Percentiles rank a stretch among this genome's conserved stretches.
phyloP scores from a whole-genome alignment of 64 coral and sea anemone genomes.

The Catalaphyllia jardinei region DNA sequence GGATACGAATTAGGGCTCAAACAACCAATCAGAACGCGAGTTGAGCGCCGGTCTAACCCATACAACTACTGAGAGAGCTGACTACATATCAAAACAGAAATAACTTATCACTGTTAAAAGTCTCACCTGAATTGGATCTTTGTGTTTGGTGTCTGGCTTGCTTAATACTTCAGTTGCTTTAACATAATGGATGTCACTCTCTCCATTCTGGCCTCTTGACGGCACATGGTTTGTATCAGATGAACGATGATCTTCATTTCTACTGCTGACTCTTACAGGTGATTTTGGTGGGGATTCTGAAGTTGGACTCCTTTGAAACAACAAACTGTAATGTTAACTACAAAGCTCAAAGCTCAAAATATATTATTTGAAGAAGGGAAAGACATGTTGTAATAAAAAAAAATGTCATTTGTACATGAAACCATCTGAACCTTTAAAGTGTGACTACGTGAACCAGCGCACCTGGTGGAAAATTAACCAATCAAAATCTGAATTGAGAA shows the following conservation, averaged over 20 bases:
- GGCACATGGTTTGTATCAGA: constrained; percentile 7
- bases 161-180: constrained; percentile 34
- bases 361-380: no score
- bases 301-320: background rate
- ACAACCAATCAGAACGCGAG: no score
- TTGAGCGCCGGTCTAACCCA: no score
- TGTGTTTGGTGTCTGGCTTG: constrained; percentile 18
- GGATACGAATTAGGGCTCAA: no score
- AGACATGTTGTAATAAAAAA: no score
- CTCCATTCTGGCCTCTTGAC: constrained; percentile 26
- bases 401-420: no score
- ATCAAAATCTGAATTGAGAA: no score
- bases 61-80: no score
- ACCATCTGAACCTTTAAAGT: no score
- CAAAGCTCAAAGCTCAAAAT: no score
- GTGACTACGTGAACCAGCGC: no score
- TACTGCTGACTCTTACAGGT: constrained; percentile 26
- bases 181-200: constrained; percentile 18
- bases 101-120: background rate
- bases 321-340: background rate
- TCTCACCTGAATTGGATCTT: constrained; percentile 29
- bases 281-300: constrained; percentile 37
- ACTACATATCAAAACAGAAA: background rate
- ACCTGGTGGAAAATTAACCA: no score
- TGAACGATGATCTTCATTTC: constrained; percentile 18